Base-by-base conservation (phyloP, 2,113 vertebrate species). In the Campylorhamphus procurvoides region DNA sequence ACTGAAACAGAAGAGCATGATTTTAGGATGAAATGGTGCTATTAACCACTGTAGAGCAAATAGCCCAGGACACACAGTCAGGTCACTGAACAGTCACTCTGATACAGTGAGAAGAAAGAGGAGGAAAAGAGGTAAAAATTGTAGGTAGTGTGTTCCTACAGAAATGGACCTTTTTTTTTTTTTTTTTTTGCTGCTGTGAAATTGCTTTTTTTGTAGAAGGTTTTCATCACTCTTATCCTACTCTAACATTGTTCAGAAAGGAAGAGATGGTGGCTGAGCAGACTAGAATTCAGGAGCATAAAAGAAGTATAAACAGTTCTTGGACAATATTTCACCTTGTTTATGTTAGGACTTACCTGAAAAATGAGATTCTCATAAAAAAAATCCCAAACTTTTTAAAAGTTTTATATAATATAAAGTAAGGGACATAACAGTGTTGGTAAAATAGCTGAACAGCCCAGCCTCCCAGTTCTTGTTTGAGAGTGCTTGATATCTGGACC, bases 201-300 rank as follows among this genome's bases (percentile, higher is more conserved):
- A 18, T 50, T 82, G 27, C 5, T 84, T 77, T 83, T 73, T 33
- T 35, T 60, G 18, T 33, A 44, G 47, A 59, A 81, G 39, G 23
- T 84, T 82, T 85, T 81, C 24, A 78, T 78, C 27, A 25, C 40
- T 87, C 33, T 89, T 23, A 37, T 91, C 67, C 67, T 83, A 66
- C 53, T 77, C 33, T 42, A 42, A 87, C 10, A 6, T 55, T 50
- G 3, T 44, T 76, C 55, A 55, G 35, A 63, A 77, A 63, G 52
- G 18, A 80, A 80, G n/a, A 89, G 35, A 39, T 28, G 22, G 49
- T 60, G 46, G 31, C 55, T 95, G 39, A 87, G 28, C n/a, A 93
- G 33, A 58, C 33, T 3, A 76, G 37, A 93, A 80, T 63, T 88
- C 42, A 50, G 11, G 7, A 69, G 42, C 6, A 60, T 59, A 89